phyloP scores from a whole-genome alignment of 2,113 vertebrate genomes.

The Chascanopsetta lugubris region DNA sequence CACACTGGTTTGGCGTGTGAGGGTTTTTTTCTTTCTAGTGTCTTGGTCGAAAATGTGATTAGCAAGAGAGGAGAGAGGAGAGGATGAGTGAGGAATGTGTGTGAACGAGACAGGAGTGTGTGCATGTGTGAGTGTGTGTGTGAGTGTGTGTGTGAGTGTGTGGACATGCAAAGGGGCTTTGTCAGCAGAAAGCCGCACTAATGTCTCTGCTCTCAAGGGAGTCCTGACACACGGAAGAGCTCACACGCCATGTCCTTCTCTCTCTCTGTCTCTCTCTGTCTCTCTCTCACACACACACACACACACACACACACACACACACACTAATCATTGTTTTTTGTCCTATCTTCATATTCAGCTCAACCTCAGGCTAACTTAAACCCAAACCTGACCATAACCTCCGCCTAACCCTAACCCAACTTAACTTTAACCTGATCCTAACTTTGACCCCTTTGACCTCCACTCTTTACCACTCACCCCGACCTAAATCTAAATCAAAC shows the following conservation, averaged over 20 bases:
- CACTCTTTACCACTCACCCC: no score
- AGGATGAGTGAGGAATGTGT: slow-evolving; percentile 29
- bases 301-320: slow-evolving; percentile 8
- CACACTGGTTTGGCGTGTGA: slow-evolving; percentile 30
- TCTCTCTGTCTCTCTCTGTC: no score
- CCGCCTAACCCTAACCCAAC: no score
- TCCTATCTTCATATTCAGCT: no score
- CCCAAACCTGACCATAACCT: no score
- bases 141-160: slow-evolving; percentile 14
- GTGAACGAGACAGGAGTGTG: neutral
- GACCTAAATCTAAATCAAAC: no score
- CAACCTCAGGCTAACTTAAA: no score
- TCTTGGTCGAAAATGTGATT: slow-evolving; percentile 40
- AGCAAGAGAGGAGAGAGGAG: slow-evolving; percentile 25
- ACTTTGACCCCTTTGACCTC: no score
- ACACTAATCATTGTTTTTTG: no score
- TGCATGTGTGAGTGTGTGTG: no score
- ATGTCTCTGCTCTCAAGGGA: slow-evolving; percentile 55
- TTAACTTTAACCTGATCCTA: no score
- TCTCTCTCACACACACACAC: slow-evolving; percentile 13
- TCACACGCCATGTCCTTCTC: slow-evolving; percentile 15
- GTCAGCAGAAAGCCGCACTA: slow-evolving; percentile 67
- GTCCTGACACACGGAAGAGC: slow-evolving; percentile 38
- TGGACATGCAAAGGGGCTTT: slow-evolving; percentile 36
- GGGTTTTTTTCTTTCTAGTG: slow-evolving; percentile 23